Evolutionary conservation across 37 sponge, comb jelly and placozoan species (phyloP).

Genomic region (Halisarca cf. caerulea): DNA sequence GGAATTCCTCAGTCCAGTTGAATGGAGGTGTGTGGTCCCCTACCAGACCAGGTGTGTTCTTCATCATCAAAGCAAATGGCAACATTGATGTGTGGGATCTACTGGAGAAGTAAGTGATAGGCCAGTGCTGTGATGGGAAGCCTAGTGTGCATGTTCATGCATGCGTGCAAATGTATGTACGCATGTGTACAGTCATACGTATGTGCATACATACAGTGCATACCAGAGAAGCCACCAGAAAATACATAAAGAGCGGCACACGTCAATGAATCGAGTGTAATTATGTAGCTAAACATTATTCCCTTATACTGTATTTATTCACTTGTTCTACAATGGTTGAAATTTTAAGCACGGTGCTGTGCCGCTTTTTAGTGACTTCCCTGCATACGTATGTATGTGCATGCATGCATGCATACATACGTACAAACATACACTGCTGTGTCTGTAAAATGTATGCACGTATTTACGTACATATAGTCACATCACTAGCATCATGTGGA

Average conservation of each 20-base stretch:
- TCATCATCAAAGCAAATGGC: slow-evolving; percentile 85
- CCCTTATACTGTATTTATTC: too few species aligned
- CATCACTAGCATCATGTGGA: too few species aligned
- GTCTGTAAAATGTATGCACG: background rate
- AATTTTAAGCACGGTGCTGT: too few species aligned
- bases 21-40: slow-evolving; percentile 86
- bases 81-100: slow-evolving; percentile 98
- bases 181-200: too few species aligned
- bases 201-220: background rate
- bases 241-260: too few species aligned
- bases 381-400: background rate
- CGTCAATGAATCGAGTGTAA: too few species aligned
- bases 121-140: too few species aligned
- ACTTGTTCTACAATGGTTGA: too few species aligned
- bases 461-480: too few species aligned
- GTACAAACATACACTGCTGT: background rate
- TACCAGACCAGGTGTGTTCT: slow-evolving; percentile 93
- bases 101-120: slow-evolving; percentile 90
- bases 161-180: too few species aligned
- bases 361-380: background rate
- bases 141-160: too few species aligned
- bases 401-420: slow-evolving; percentile 3
- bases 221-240: background rate
- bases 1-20: slow-evolving; percentile 34
- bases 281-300: too few species aligned